A percentile compares a stretch with the other conserved stretches of the same genome.
phyloP scores from a whole-genome alignment of 2,797 vertebrate species.

The Characodon lateralis region DNA sequence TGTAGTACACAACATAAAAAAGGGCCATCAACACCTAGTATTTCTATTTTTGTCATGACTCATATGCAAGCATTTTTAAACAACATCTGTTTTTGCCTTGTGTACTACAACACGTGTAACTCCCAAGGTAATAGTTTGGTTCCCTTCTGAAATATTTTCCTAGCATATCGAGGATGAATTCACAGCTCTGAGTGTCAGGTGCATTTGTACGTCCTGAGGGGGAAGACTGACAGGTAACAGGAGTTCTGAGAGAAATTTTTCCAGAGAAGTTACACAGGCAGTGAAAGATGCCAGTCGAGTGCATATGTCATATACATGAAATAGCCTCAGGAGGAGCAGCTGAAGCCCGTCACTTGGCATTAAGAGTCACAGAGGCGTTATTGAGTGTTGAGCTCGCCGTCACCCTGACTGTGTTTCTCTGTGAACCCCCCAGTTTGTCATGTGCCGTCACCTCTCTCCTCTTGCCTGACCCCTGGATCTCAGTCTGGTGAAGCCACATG shows the following conservation, averaged over 20 bases:
- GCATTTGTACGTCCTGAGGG: conserved; percentile 60
- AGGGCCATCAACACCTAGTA: conserved; percentile 22
- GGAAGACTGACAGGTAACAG: conserved; percentile 64
- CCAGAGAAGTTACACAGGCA: conserved; percentile 60
- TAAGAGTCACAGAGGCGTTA: conserved; percentile 64
- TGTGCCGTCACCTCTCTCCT: conserved; percentile 60
- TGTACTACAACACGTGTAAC: conserved; percentile 28
- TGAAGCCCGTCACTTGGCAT: conserved; percentile 67
- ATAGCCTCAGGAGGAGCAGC: conserved; percentile 73
- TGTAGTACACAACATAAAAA: conserved; percentile 4
- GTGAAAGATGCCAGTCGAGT: conserved; percentile 68
- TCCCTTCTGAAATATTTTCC: conserved; percentile 41
- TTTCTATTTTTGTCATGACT: conserved; percentile 46
- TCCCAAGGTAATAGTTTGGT: conserved; percentile 38
- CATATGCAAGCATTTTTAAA: conserved; percentile 32
- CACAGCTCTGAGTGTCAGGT: conserved; percentile 57
- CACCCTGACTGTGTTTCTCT: conserved; percentile 46
- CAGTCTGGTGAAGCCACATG: conserved; percentile 57
- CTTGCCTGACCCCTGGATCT: conserved; percentile 60
- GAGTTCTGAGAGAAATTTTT: conserved; percentile 63
- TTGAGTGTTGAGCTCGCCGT: conserved; percentile 33
- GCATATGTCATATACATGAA: conserved; percentile 77
- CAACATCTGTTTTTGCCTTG: conserved; percentile 21
- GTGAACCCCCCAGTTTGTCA: conserved; percentile 59
- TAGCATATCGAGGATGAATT: conserved; percentile 44